Base-by-base conservation (phyloP, 2,113 vertebrate genomes). In the Malurus elegans region DNA sequence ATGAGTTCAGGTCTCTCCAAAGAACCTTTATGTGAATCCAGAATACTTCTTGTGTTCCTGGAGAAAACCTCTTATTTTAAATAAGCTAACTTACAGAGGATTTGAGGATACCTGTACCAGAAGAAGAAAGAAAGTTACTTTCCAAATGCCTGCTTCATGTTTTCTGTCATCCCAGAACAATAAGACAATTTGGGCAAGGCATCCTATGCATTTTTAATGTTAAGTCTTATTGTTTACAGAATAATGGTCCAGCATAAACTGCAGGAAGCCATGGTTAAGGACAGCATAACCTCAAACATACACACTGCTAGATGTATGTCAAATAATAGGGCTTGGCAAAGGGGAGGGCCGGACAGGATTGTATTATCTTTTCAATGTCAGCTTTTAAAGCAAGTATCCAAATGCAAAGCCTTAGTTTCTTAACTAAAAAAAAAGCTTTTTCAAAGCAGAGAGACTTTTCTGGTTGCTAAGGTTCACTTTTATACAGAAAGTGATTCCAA, bases 241-340 rank as follows among this genome's bases (percentile, higher is more conserved):
- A 71, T 44, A 67, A 28, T 17, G 9, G 14, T 67, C 21, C 23
- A 45, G 18, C 0, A 2, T 44, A 70, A 85, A 45, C 15, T 57
- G 8, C n/a, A 67, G 44, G 14, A 80, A 78, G 13, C 3, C 32
- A 8, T n/a, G 6, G 4, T 51, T 82, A 65, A 92, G 29, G 38
- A 28, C 32, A 57, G 13, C 8, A 31, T 25, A 73, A 50, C 16
- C 34, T 86, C 12, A 70, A 80, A 61, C 1, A 8, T 26, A 58
- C 25, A 38, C 0, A 1, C 4, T 64, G 16, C 19, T 29, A n/a
- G 36, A 78, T 4, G 1, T 14, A 34, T 23, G 11, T 20, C 29
- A 87, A 92, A 56, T 28, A 70, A 82, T 4, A 69, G 10, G 4
- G 14, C 15, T 69, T 26, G 3, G 7, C 32, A 56, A 47, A 78